phyloP scores from a whole-genome alignment of 2,797 vertebrate genomes.

The Sandelia bainsii region DNA sequence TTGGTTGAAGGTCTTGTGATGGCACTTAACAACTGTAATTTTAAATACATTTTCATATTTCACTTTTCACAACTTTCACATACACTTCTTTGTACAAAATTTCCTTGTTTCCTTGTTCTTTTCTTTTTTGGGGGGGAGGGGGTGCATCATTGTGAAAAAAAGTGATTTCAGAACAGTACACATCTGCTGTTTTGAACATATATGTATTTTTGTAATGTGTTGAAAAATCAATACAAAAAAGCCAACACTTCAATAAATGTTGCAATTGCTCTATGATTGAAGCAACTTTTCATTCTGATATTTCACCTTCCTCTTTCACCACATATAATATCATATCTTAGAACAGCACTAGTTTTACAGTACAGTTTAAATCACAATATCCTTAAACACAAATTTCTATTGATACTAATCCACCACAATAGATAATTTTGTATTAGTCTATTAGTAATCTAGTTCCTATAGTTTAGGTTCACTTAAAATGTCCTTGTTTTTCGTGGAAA shows the following conservation, averaged over 20 bases:
- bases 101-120: constrained; percentile 67
- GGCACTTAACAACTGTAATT: constrained; percentile 81
- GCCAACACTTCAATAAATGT: constrained; percentile 87
- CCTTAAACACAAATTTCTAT: neutral
- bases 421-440: no score
- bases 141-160: constrained; percentile 83
- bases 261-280: constrained; percentile 84
- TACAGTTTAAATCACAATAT: no score
- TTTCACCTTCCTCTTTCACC: constrained; percentile 31
- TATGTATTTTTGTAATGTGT: constrained; percentile 88
- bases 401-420: fast-evolving
- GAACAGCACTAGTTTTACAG: neutral
- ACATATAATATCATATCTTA: neutral
- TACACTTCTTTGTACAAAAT: constrained; percentile 83
- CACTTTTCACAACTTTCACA: constrained; percentile 81
- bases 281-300: constrained; percentile 53
- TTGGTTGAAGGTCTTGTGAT: constrained; percentile 81
- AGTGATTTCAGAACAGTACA: constrained; percentile 83
- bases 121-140: constrained; percentile 51
- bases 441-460: no score
- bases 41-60: constrained; percentile 77
- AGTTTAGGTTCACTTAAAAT: no score
- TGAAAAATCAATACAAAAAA: constrained; percentile 87
- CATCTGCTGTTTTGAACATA: constrained; percentile 84
- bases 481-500: no score